phyloP scores from a whole-genome alignment of 64 coral and sea anemone species.

The Stichodactyla mertensii region DNA sequence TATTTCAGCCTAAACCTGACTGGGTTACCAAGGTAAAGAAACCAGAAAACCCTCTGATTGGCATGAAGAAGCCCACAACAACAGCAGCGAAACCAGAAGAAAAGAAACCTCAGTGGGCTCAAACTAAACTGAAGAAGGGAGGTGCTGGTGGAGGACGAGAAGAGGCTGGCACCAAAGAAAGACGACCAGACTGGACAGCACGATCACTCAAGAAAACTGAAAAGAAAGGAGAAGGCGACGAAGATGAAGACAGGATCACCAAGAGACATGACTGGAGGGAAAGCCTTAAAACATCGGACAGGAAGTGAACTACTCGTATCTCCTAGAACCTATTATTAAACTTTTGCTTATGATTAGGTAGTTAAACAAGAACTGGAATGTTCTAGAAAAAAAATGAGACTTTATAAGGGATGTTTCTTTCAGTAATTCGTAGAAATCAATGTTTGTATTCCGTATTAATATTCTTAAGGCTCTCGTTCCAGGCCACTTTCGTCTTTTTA shows the following conservation, averaged over 20 bases:
- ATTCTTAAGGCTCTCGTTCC: neutral
- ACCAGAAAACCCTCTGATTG: conserved; percentile 51
- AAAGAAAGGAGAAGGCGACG: conserved; percentile 33
- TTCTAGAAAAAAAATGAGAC: neutral
- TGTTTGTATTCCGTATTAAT: neutral
- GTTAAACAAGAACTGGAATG: neutral
- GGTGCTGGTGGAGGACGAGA: neutral
- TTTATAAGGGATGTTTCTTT: neutral
- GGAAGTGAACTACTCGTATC: neutral
- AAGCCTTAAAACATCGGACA: conserved; percentile 35
- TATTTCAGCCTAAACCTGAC: conserved; percentile 43
- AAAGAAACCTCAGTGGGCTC: conserved; percentile 43
- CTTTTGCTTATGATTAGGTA: neutral
- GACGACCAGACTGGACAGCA: conserved; percentile 52
- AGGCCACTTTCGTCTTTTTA: neutral
- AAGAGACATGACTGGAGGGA: conserved; percentile 58
- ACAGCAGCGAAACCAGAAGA: conserved; percentile 28
- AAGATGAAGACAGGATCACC: neutral
- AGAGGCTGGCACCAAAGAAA: conserved; percentile 11
- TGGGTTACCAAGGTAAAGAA: conserved; percentile 58
- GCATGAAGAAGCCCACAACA: conserved; percentile 16
- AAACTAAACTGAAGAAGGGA: conserved; percentile 59
- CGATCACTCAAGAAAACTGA: conserved; percentile 63
- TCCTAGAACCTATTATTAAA: neutral
- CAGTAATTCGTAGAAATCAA: neutral